Evolutionary conservation across 2,888 invertebrate genomes (phyloP).

Genomic region (Gastrophysa polygoni): DNA sequence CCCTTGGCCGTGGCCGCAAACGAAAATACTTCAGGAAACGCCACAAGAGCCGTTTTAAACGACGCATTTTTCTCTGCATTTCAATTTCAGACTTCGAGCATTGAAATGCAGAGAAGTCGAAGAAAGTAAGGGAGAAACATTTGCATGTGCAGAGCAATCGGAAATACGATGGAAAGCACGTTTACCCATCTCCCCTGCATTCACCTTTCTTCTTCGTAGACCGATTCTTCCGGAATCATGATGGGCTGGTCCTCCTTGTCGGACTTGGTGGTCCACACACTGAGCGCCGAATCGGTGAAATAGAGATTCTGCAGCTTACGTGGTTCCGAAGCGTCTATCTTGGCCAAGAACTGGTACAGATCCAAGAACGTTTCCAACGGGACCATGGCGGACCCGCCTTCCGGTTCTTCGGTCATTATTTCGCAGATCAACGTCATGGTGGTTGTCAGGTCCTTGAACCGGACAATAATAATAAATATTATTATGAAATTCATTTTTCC

Average conservation of each 20-base stretch:
- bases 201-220: constrained; percentile 33
- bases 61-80: too few species aligned
- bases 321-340: constrained; percentile 62
- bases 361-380: constrained; percentile 67
- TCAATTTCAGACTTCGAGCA: too few species aligned
- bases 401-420: constrained; percentile 80
- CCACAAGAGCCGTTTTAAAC: too few species aligned
- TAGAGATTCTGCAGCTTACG: constrained; percentile 50
- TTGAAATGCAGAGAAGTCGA: too few species aligned
- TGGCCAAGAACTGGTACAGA: constrained; percentile 65
- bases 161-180: too few species aligned
- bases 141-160: too few species aligned
- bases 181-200: too few species aligned
- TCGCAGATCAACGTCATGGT: constrained; percentile 84
- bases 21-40: too few species aligned
- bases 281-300: constrained; percentile 52
- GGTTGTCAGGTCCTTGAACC: constrained; percentile 75
- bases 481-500: too few species aligned
- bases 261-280: constrained; percentile 40
- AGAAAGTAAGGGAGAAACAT: too few species aligned
- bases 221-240: constrained; percentile 34
- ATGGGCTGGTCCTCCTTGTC: constrained; percentile 40
- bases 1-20: too few species aligned
- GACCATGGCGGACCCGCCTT: constrained; percentile 80
- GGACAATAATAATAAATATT: too few species aligned